These are phyloP conservation scores for Muscidifurax raptorellus DNA, from an alignment of 1,140 invertebrate genomes.

Conservation along the genomic window DNA sequence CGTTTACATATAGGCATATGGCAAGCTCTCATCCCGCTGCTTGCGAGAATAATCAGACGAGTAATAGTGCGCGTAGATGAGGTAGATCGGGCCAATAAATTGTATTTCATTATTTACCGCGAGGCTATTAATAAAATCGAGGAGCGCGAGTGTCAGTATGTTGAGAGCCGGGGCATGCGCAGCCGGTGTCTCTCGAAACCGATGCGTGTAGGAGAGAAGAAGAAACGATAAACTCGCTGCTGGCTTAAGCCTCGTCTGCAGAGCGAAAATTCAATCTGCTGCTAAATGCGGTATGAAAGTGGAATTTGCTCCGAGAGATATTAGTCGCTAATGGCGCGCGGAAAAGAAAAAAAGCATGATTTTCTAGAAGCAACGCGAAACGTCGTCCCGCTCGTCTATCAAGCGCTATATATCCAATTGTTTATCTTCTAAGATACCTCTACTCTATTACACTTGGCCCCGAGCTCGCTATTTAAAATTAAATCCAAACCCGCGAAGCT, in stretches of 20 bases:
- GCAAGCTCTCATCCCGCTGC: neutral
- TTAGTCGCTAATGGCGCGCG: too few relatives aligned
- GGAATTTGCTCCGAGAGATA: too few relatives aligned
- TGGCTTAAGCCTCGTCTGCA: neutral
- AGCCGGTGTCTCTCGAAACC: neutral
- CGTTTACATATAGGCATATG: too few relatives aligned
- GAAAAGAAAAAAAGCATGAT: neutral
- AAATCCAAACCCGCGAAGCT: neutral
- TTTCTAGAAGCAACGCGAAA: neutral
- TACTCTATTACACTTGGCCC: neutral
- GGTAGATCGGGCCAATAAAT: conserved; percentile 24
- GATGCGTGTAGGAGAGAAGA: neutral
- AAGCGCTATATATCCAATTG: neutral
- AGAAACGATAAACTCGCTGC: conserved; percentile 23
- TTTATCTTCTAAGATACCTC: neutral
- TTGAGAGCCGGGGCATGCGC: conserved; percentile 28
- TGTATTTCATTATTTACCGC: conserved; percentile 42
- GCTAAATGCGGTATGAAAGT: too few relatives aligned
- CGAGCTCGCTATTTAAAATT: neutral
- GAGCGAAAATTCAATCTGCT: neutral
- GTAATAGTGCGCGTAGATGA: too few relatives aligned
- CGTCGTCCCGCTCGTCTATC: neutral
- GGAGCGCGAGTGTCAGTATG: neutral
- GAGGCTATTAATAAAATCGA: conserved; percentile 46
- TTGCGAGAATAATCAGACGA: neutral